A percentile compares a stretch with the other conserved stretches of the same genome.
Evolutionary conservation across 53 echinoderm and acorn worm genomes (phyloP).

Genomic region (Temnopleurus reevesii): DNA sequence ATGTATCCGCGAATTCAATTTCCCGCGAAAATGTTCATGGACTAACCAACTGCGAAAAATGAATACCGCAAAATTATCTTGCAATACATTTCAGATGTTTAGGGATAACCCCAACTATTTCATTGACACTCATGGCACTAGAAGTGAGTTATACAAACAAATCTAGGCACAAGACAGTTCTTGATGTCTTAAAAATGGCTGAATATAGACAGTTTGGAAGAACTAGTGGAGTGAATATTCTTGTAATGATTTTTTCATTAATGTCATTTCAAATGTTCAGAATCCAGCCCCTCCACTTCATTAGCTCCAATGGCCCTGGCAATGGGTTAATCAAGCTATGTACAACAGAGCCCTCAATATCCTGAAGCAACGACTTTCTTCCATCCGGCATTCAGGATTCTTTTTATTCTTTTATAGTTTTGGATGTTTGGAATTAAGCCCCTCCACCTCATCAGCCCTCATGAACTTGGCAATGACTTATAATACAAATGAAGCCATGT

Average conservation of each 20-base stretch:
- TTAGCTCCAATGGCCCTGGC: constrained; percentile 80
- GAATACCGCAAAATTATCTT: too few relatives aligned
- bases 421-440: constrained; percentile 83
- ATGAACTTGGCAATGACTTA: constrained; percentile 88
- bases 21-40: too few relatives aligned
- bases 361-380: constrained; percentile 77
- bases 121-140: constrained; percentile 76
- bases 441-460: constrained; percentile 72
- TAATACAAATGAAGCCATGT: constrained; percentile 87
- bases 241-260: too few relatives aligned
- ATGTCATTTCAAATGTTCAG: constrained; percentile 79
- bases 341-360: constrained; percentile 82
- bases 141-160: constrained; percentile 92
- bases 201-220: too few relatives aligned
- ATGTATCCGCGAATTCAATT: too few relatives aligned
- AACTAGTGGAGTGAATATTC: too few relatives aligned
- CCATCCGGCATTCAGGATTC: too few relatives aligned
- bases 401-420: too few relatives aligned
- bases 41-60: too few relatives aligned
- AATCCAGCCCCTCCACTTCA: constrained; percentile 73
- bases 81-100: constrained; percentile 83
- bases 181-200: constrained; percentile 72
- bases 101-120: constrained; percentile 74
- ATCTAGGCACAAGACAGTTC: constrained; percentile 78
- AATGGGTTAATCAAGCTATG: constrained; percentile 86